phyloP scores from a whole-genome alignment of 1,140 invertebrate genomes.

The Dufourea novaeangliae region DNA sequence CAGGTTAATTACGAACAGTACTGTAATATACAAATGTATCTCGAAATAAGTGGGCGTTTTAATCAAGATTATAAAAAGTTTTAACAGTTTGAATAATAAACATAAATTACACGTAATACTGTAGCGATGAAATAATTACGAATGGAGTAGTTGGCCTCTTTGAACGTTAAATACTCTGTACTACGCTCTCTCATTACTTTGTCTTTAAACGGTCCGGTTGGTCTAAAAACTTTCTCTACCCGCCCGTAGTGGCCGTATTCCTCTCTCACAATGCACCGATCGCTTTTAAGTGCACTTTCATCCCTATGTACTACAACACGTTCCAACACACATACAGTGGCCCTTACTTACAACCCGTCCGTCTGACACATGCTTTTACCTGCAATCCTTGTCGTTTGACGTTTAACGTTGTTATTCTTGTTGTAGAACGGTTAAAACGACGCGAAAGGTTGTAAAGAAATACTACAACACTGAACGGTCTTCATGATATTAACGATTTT shows the following conservation, averaged over 20 bases:
- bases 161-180: not conserved
- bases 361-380: not conserved
- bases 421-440: too few relatives aligned
- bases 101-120: not conserved
- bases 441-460: too few relatives aligned
- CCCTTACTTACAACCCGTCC: not conserved
- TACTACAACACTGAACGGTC: too few relatives aligned
- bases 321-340: not conserved
- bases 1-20: too few relatives aligned
- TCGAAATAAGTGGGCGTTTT: too few relatives aligned
- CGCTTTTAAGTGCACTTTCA: slow-evolving; percentile 6
- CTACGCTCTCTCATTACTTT: not conserved
- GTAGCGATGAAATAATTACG: not conserved
- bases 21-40: too few relatives aligned
- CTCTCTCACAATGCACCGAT: slow-evolving; percentile 1
- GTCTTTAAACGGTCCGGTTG: not conserved
- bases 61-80: not conserved
- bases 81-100: not conserved
- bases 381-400: not conserved
- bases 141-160: not conserved
- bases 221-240: not conserved
- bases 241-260: not conserved
- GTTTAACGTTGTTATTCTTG: too few relatives aligned
- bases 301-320: not conserved
- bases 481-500: too few relatives aligned